These are phyloP conservation scores for Halictus ligatus DNA, from an alignment of 2,888 invertebrate genomes.

Conservation along the genomic window DNA sequence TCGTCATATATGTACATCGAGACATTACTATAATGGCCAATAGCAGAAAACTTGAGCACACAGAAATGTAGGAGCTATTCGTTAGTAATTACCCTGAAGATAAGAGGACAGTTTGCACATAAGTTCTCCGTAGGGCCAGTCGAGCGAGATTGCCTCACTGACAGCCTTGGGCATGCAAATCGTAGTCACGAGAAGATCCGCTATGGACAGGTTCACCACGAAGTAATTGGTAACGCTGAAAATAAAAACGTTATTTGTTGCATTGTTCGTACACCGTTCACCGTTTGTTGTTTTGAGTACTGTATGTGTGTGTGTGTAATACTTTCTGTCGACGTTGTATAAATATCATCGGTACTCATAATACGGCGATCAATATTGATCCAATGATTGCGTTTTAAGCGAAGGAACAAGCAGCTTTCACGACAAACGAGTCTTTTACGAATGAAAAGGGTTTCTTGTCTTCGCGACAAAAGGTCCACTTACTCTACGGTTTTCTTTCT, in stretches of 20 bases:
- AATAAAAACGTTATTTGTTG: slow-evolving; percentile 51
- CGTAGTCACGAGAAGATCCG: slow-evolving; percentile 89
- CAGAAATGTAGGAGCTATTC: background rate
- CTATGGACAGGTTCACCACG: slow-evolving; percentile 90
- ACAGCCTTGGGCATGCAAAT: slow-evolving; percentile 92
- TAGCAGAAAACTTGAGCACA: background rate
- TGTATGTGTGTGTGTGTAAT: background rate
- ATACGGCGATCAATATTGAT: background rate
- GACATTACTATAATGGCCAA: too few relatives aligned
- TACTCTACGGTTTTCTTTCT: background rate
- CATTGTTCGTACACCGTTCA: background rate
- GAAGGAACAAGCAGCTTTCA: slow-evolving; percentile 6
- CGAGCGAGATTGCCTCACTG: slow-evolving; percentile 88
- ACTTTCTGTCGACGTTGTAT: background rate
- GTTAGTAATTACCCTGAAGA: slow-evolving; percentile 88
- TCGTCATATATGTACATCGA: too few relatives aligned
- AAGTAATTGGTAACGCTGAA: slow-evolving; percentile 91
- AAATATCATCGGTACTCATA: background rate
- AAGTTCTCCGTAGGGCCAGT: slow-evolving; percentile 90
- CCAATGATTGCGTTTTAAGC: background rate
- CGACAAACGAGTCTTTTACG: slow-evolving; percentile 1
- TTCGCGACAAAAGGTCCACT: background rate
- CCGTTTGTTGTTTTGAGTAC: background rate
- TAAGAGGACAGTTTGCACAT: slow-evolving; percentile 91
- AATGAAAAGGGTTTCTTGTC: slow-evolving; percentile 1